Base-by-base conservation (phyloP, 2,113 vertebrate species). In the Melanotaenia duboulayi region DNA sequence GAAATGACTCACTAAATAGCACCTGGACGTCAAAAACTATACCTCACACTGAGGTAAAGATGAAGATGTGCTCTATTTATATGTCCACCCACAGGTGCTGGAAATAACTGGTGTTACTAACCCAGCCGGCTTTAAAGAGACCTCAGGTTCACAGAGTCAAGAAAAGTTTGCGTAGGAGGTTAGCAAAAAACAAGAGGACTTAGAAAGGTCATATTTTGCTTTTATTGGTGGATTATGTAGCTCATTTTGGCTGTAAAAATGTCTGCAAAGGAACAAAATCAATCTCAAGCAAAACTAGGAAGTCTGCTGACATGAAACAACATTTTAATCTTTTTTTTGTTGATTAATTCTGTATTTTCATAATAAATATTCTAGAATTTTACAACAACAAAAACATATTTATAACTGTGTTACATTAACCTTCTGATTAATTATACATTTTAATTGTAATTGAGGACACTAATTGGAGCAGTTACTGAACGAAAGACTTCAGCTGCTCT, bases 21-120 rank as follows among this genome's bases (percentile, higher is more conserved):
- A 80, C 64, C 78, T 86, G 81, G 73, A 65, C 9, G 59, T 72
- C 65, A 81, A 76, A 56, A 86, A 68, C 46, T 74, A 86, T 40
- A 76, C 19, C 57, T 74, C 54, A 76, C 71, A 79, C 77, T 42
- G 69, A 78, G 74, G 66, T 84, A 65, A 80, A 72, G 71, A 77
- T n/a, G 42, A 74, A 54, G 59, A 60, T 20, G 44, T 39, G 17
- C 48, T 73, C 83, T 89, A 89, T 90, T 87, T 79, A 81, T 86
- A 87, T 78, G 32, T 65, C 71, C 62, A 35, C 73, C 37, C 76
- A 82, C 84, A 84, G 81, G 71, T 86, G 84, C 74, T 78, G 54
- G 65, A 86, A 88, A 90, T 84, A 82, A 69, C 67, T 77, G 70
- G 44, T 49, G 69, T 54, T 57, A 67, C 74, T 72, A 52, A 81